Base-by-base conservation (phyloP, 2,113 vertebrate species). In the Amazona guildingii region DNA sequence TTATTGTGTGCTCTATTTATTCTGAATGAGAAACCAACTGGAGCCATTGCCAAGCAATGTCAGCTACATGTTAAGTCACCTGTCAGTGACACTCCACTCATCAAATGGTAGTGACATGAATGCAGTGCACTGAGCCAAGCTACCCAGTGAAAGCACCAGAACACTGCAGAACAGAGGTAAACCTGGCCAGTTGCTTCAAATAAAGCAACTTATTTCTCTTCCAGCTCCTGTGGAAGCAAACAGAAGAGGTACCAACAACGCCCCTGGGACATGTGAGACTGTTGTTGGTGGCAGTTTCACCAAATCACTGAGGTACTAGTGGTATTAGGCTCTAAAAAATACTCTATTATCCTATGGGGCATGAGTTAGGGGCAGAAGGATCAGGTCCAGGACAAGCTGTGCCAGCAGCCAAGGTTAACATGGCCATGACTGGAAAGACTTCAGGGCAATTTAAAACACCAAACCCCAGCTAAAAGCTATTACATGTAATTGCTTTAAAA, bases 81-180 rank as follows among this genome's bases (percentile, higher is more conserved):
- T 52, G 8, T 57, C 54, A 82, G 31, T 63, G 57, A 59, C 37
- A 64, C 19, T 13, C 4, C 43, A 46, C 14, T 17, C 51, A 62
- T 13, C 24, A 67, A 66, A 17, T 2, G 6, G 27, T n/a, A 55
- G 66, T 69, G 48, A 62, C 51, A 54, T 13, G 4, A 11, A 39
- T 3, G 15, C 5, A 21, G 15, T 0, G 1, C 10, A 14, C 51
- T 1, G 12, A 55, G 73, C 57, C 55, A 27, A 48, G 23, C 0
- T 70, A 52, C 63, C 33, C 73, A 95, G 49, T 11, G 11, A 51
- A 46, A 85, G 82, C 77, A 96, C 59, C 80, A 82, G 64, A 55
- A 37, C 37, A 37, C 37, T 37, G 37, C 37, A 1, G 5, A 54
- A 41, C 3, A 21, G 37, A 83, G 41, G 39, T 63, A 35, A 51